Evolutionary conservation across 2,797 vertebrate genomes (phyloP).

Genomic region (Natrix natrix): DNA sequence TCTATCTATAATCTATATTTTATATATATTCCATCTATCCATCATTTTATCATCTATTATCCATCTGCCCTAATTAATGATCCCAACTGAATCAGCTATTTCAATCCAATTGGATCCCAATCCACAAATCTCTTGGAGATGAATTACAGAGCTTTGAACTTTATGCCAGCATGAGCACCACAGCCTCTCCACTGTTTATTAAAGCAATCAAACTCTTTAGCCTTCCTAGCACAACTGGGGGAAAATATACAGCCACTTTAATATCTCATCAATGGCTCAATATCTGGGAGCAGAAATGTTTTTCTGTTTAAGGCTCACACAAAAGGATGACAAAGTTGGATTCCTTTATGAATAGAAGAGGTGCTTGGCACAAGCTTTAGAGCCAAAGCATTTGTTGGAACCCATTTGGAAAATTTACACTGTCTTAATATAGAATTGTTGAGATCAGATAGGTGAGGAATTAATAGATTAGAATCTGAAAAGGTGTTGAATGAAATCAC

Average conservation of each 20-base stretch:
- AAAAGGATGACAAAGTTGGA: background rate
- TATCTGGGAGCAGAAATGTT: background rate
- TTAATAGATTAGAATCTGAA: background rate
- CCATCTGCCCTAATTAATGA: background rate
- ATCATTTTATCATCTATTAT: background rate
- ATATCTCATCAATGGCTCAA: background rate
- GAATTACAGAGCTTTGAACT: background rate
- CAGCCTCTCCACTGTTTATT: background rate
- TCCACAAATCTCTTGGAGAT: background rate
- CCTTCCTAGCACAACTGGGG: background rate
- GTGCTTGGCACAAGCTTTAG: background rate
- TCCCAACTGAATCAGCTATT: background rate
- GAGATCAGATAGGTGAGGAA: background rate
- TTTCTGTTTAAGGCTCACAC: background rate
- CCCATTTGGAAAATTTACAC: background rate
- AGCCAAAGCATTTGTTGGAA: background rate
- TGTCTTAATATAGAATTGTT: background rate
- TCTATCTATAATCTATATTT: background rate
- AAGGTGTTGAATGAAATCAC: conserved; percentile 3
- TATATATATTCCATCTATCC: no score
- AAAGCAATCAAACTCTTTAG: background rate
- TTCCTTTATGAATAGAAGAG: background rate
- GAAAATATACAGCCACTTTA: background rate
- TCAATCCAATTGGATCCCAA: background rate
- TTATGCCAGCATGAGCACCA: background rate